Evolutionary conservation across 2,888 invertebrate genomes (phyloP).

Genomic region (Pecten maximus): DNA sequence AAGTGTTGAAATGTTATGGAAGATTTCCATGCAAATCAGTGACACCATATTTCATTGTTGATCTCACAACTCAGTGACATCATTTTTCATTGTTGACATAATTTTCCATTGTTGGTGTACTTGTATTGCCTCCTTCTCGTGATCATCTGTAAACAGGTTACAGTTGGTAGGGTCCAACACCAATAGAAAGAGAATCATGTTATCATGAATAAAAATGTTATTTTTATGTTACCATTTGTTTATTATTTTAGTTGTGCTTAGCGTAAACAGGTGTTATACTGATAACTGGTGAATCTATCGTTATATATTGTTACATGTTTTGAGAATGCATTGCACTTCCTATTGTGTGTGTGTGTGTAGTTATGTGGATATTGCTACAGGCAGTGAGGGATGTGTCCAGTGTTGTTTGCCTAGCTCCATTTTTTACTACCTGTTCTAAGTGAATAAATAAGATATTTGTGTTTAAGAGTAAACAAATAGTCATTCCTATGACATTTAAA

Average conservation of each 20-base stretch:
- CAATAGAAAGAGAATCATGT: not conserved
- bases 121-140: not conserved
- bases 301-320: not conserved
- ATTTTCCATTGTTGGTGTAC: not conserved
- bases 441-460: not conserved
- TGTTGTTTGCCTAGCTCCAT: not conserved
- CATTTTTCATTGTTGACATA: not conserved
- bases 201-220: not conserved
- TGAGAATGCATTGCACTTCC: not conserved
- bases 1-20: not conserved
- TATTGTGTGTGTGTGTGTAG: not conserved
- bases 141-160: not conserved
- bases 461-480: not conserved
- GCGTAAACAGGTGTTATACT: not conserved
- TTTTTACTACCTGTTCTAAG: not conserved
- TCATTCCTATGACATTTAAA: not conserved
- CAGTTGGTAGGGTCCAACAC: not conserved
- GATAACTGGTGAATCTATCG: not conserved
- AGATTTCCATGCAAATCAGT: not conserved
- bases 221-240: not conserved
- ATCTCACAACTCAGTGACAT: not conserved
- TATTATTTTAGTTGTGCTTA: not conserved
- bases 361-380: not conserved
- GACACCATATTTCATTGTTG: not conserved
- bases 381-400: not conserved